Percentiles rank a stretch among this genome's conserved stretches.
Conservation (phyloP, 2,797 vertebrate species). For the Sus cebifrons region DNA sequence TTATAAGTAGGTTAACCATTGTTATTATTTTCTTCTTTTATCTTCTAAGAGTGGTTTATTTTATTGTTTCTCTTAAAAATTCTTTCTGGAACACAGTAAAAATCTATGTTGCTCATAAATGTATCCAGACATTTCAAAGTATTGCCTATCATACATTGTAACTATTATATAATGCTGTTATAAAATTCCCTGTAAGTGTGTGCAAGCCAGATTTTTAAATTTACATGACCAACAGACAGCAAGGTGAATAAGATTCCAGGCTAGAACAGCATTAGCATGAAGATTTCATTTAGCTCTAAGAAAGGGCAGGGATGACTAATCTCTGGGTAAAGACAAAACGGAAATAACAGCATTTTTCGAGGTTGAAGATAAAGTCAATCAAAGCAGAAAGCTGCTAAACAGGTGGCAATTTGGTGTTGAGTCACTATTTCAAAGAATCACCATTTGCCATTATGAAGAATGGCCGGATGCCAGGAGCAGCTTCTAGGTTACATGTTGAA, state of each 20-base stretch:
- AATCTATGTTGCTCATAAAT: not conserved
- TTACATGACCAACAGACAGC: not conserved
- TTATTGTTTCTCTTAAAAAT: not conserved
- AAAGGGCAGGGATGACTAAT: not conserved
- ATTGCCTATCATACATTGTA: not conserved
- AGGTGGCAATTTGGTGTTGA: not conserved
- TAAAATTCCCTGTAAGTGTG: not conserved
- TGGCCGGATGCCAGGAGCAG: not conserved
- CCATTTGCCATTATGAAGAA: not conserved
- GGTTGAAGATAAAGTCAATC: not conserved
- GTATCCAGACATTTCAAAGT: not conserved
- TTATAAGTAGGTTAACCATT: not conserved
- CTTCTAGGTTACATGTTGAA: not conserved
- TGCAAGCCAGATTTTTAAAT: not conserved
- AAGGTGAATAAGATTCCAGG: not conserved
- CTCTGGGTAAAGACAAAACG: not conserved
- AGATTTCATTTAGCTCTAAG: not conserved
- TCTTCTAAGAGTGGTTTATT: not conserved
- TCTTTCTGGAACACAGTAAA: not conserved
- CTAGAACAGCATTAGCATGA: not conserved
- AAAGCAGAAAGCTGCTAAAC: not conserved
- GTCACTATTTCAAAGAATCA: not conserved
- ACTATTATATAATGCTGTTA: not conserved
- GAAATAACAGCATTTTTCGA: not conserved
- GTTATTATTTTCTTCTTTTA: not conserved